phyloP scores from a whole-genome alignment of 2,113 vertebrate genomes.

The Anguilla japonica region DNA sequence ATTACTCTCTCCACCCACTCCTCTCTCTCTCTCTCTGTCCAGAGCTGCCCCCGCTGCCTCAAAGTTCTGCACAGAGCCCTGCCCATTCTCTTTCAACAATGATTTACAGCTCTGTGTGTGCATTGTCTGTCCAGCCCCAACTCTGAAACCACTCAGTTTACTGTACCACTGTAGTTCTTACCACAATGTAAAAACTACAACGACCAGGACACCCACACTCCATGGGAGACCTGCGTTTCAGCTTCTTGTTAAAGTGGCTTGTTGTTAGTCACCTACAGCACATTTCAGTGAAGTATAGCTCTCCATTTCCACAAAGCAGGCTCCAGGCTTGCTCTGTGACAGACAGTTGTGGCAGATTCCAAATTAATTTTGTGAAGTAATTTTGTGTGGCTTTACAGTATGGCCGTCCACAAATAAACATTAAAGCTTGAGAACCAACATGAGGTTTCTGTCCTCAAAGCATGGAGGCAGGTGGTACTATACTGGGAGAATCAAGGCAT shows the following conservation, averaged over 20 bases:
- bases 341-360: not conserved
- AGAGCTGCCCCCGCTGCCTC: not conserved
- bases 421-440: not conserved
- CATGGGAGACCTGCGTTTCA: not conserved
- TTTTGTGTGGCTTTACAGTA: too few species aligned
- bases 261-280: not conserved
- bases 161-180: not conserved
- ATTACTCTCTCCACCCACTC: not conserved
- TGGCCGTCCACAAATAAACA: not conserved
- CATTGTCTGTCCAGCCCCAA: not conserved
- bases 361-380: not conserved
- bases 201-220: not conserved
- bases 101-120: slow-evolving; percentile 1
- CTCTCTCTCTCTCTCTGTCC: not conserved
- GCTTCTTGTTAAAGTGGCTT: not conserved
- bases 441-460: not conserved
- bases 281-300: not conserved
- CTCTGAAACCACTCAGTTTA: not conserved
- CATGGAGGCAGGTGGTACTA: not conserved
- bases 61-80: not conserved
- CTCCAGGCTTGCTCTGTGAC: not conserved
- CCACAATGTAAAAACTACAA: slow-evolving; percentile 7
- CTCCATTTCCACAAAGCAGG: not conserved
- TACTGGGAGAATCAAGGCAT: not conserved
- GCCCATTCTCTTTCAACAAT: slow-evolving; percentile 27